phyloP scores from a whole-genome alignment of 2,888 invertebrate genomes.

The Yponomeuta plumbellus region DNA sequence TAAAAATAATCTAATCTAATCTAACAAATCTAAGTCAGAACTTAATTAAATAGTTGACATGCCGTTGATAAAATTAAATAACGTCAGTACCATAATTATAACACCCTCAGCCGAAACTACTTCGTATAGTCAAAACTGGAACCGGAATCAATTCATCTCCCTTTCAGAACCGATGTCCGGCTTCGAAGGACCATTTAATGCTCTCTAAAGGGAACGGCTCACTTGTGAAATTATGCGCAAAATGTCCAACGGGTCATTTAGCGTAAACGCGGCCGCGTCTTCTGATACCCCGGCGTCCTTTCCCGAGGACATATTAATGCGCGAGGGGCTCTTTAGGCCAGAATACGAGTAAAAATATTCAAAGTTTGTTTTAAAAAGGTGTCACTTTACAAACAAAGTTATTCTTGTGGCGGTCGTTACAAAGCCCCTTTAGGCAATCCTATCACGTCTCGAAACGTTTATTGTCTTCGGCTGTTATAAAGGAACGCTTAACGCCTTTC shows the following conservation, averaged over 20 bases:
- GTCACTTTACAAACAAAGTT: background rate
- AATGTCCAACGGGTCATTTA: slow-evolving; percentile 67
- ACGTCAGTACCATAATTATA: too few species aligned
- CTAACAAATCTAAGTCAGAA: too few species aligned
- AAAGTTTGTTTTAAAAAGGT: background rate
- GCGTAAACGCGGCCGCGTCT: slow-evolving; percentile 57
- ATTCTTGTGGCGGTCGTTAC: background rate
- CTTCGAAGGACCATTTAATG: slow-evolving; percentile 22
- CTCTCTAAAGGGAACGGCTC: slow-evolving; percentile 29
- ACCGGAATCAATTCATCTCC: slow-evolving; percentile 2
- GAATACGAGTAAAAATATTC: background rate
- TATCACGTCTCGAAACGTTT: slow-evolving; percentile 9
- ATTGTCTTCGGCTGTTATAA: background rate
- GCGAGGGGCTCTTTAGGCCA: slow-evolving; percentile 44
- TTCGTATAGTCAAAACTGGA: background rate
- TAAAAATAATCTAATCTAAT: too few species aligned
- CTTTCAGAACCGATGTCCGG: slow-evolving; percentile 12
- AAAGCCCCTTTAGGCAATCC: background rate
- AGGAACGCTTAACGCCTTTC: background rate
- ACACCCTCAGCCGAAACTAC: background rate
- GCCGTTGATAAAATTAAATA: too few species aligned
- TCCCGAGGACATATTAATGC: slow-evolving; percentile 43
- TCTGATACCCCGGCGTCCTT: slow-evolving; percentile 54
- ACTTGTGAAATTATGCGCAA: slow-evolving; percentile 63
- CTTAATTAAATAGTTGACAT: too few species aligned